phyloP scores from a whole-genome alignment of 2,113 vertebrate species.

The Xiphophorus couchianus region DNA sequence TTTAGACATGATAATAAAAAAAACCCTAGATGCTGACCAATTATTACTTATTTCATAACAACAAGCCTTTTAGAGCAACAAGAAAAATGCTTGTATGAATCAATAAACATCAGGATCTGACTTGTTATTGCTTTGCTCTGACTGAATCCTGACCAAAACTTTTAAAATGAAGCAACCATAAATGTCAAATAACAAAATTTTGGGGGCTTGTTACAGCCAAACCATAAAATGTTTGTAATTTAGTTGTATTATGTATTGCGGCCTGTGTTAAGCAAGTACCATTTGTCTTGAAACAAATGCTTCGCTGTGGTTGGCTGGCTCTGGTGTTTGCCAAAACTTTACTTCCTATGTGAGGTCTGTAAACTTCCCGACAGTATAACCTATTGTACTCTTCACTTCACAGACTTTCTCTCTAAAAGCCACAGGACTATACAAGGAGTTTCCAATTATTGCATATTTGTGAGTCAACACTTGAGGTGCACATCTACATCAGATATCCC shows the following conservation, averaged over 20 bases:
- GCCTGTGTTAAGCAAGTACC: background rate
- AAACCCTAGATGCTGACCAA: conserved; percentile 6
- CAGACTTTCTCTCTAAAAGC: background rate
- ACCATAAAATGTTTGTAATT: background rate
- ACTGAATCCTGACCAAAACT: background rate
- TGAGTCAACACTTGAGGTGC: background rate
- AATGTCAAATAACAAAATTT: background rate
- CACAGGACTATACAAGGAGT: background rate
- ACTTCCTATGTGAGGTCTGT: conserved; percentile 8
- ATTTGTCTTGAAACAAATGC: background rate
- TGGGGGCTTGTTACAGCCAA: background rate
- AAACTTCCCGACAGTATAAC: conserved; percentile 33
- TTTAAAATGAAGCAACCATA: background rate
- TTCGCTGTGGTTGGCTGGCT: conserved; percentile 18
- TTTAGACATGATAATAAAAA: conserved; percentile 1
- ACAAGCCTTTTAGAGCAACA: conserved; percentile 16
- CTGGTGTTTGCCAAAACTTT: background rate
- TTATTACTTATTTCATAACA: conserved; percentile 24
- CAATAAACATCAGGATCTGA: conserved; percentile 22
- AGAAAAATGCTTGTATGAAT: conserved; percentile 24
- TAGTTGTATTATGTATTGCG: background rate
- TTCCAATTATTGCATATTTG: background rate
- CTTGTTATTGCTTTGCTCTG: conserved; percentile 27
- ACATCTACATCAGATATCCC: background rate
- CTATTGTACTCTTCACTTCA: conserved; percentile 10